Conservation (phyloP, 2,888 invertebrate genomes). For the Papilio demoleus region DNA sequence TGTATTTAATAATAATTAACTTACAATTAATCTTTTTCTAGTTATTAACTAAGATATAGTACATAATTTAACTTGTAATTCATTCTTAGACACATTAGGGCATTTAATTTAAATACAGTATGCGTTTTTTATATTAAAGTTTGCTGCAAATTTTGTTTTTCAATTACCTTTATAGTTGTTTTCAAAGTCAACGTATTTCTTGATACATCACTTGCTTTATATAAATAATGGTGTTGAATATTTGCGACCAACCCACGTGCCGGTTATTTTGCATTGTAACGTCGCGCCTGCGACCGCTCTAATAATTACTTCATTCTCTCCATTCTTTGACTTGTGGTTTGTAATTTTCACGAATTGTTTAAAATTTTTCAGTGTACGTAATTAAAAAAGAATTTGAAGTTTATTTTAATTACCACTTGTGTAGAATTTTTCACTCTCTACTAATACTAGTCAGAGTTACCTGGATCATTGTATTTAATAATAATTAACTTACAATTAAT, state of each 20-base stretch:
- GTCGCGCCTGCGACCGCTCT: background rate
- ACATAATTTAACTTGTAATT: too few relatives aligned
- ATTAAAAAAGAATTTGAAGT: background rate
- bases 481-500: too few relatives aligned
- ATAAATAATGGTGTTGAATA: conserved; percentile 44
- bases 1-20: too few relatives aligned
- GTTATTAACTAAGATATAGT: too few relatives aligned
- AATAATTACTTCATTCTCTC: conserved; percentile 9
- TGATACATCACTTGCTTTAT: conserved; percentile 26
- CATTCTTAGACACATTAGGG: too few relatives aligned
- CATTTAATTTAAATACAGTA: too few relatives aligned
- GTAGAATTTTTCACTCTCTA: background rate
- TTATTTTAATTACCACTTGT: background rate
- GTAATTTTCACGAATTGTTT: background rate
- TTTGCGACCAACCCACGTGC: conserved; percentile 39
- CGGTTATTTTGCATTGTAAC: conserved; percentile 14
- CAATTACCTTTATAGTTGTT: too few relatives aligned
- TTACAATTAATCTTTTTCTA: too few relatives aligned
- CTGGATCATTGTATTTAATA: too few relatives aligned
- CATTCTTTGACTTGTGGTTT: conserved; percentile 6
- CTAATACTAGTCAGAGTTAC: too few relatives aligned
- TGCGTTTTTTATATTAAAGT: too few relatives aligned
- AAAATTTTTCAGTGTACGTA: background rate
- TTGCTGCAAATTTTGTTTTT: too few relatives aligned
- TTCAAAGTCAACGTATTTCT: background rate